These are phyloP conservation scores for Isoperla grammatica DNA, from an alignment of 2,888 invertebrate species.

Conservation along the genomic window DNA sequence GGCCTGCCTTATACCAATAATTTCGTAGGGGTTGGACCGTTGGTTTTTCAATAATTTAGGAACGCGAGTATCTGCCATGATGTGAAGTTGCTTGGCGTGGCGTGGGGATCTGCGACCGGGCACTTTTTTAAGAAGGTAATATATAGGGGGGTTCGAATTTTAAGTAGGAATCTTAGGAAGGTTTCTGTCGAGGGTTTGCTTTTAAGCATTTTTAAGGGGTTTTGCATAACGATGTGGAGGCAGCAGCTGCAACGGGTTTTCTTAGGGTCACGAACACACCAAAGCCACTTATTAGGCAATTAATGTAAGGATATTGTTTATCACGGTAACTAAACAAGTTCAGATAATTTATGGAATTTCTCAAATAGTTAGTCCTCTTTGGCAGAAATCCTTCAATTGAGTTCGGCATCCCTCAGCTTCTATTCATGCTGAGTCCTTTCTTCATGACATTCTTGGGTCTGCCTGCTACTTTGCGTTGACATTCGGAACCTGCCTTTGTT, in stretches of 20 bases:
- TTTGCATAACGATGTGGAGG: conserved; percentile 10
- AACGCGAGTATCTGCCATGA: background rate
- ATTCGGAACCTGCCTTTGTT: background rate
- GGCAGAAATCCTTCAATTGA: no score
- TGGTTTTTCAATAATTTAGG: conserved; percentile 1
- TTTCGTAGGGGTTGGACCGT: conserved; percentile 7
- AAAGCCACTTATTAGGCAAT: no score
- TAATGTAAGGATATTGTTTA: no score
- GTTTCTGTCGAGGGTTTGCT: background rate
- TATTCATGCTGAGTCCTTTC: no score
- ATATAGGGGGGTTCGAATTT: conserved; percentile 12
- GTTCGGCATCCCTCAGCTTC: no score
- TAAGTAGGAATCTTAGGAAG: conserved; percentile 15
- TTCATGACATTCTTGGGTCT: no score
- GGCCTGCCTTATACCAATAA: conserved; percentile 1
- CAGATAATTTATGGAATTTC: no score
- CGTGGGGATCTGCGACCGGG: background rate
- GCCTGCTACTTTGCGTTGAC: conserved; percentile 7
- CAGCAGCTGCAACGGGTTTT: background rate
- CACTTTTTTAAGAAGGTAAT: conserved; percentile 2
- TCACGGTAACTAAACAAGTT: no score
- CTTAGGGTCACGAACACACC: no score
- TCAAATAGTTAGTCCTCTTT: no score
- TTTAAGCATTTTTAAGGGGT: conserved; percentile 7
- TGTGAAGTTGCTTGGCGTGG: background rate